phyloP scores from a whole-genome alignment of 2,888 invertebrate genomes.

The Alloscopus bannaensis region DNA sequence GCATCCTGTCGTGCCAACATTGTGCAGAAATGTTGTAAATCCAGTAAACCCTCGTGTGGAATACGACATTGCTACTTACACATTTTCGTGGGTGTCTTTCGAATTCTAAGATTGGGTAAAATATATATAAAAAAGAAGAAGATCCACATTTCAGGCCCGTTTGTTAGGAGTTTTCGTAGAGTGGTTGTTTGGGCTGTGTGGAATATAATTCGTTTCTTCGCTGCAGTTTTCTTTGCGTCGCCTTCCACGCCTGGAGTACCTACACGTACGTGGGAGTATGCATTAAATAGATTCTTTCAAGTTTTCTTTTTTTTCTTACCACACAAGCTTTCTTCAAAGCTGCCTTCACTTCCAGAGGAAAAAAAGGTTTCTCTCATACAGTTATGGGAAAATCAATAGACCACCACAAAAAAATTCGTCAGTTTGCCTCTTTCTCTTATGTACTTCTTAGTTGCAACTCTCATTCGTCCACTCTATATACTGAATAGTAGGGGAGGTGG shows the following conservation, averaged over 20 bases:
- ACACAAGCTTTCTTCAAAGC: too few relatives aligned
- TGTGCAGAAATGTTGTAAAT: slow-evolving; percentile 58
- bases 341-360: too few relatives aligned
- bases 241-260: too few relatives aligned
- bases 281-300: neutral
- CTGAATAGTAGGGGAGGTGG: neutral
- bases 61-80: slow-evolving; percentile 48
- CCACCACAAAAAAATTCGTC: slow-evolving; percentile 21
- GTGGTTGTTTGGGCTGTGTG: neutral
- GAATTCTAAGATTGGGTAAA: neutral
- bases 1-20: slow-evolving; percentile 60
- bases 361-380: slow-evolving; percentile 7
- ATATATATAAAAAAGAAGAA: neutral
- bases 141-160: neutral
- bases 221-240: neutral
- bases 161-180: slow-evolving; percentile 10
- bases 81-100: too few relatives aligned
- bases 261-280: neutral
- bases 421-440: slow-evolving; percentile 23
- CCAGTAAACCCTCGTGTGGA: slow-evolving; percentile 50
- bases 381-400: slow-evolving; percentile 61
- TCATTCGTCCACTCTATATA: slow-evolving; percentile 44
- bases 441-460: slow-evolving; percentile 30
- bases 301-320: neutral
- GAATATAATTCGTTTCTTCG: slow-evolving; percentile 20